phyloP scores from a whole-genome alignment of 2,888 invertebrate species.

The Drosophila neotestacea region DNA sequence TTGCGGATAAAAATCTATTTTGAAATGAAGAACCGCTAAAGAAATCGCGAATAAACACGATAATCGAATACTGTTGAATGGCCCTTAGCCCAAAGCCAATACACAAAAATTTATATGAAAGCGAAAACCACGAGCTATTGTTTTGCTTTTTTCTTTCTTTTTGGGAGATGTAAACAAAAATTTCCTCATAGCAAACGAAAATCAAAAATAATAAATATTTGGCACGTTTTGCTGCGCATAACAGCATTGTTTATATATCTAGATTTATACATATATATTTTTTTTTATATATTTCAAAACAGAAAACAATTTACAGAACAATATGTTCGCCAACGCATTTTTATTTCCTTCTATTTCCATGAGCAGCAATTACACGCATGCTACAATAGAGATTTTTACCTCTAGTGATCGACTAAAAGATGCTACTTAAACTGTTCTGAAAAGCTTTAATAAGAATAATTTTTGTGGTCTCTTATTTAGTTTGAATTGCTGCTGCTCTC shows the following conservation, averaged over 20 bases:
- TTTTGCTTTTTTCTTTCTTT: slow-evolving; percentile 8
- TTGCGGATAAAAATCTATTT: slow-evolving; percentile 39
- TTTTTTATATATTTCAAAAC: slow-evolving; percentile 5
- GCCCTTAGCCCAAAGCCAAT: slow-evolving; percentile 30
- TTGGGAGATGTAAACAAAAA: slow-evolving; percentile 40
- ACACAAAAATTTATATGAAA: slow-evolving; percentile 6
- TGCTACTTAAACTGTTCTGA: not conserved
- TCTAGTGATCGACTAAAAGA: not conserved
- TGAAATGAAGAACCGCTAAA: slow-evolving; percentile 17
- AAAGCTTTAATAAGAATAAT: no score
- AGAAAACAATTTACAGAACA: slow-evolving; percentile 26
- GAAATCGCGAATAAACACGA: slow-evolving; percentile 16
- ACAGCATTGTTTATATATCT: slow-evolving; percentile 30
- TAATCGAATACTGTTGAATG: slow-evolving; percentile 43
- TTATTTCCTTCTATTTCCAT: slow-evolving; percentile 40
- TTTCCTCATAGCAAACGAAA: slow-evolving; percentile 4
- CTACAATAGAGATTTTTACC: not conserved
- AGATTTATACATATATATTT: not conserved
- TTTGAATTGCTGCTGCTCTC: not conserved
- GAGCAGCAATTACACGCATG: slow-evolving; percentile 37
- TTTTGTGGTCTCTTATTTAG: not conserved
- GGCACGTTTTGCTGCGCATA: slow-evolving; percentile 31
- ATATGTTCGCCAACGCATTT: slow-evolving; percentile 40
- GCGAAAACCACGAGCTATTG: slow-evolving; percentile 17
- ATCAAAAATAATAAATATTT: slow-evolving; percentile 23